These are phyloP conservation scores for Epizoanthus rinbou DNA, from an alignment of 92 coral and sea anemone genomes.

Conservation along the genomic window DNA sequence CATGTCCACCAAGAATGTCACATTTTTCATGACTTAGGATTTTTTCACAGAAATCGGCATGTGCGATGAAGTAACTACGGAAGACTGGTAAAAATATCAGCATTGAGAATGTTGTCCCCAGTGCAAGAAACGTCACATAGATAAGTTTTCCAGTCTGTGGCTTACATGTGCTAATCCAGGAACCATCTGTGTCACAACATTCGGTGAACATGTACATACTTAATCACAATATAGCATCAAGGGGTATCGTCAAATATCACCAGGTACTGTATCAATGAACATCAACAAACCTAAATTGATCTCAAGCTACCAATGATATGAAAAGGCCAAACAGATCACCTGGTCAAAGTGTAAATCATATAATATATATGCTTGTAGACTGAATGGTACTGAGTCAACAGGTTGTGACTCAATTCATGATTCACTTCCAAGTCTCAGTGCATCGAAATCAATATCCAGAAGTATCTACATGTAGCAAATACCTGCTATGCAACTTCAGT, in stretches of 20 bases:
- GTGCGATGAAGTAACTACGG: constrained; percentile 62
- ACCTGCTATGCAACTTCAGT: constrained; percentile 3
- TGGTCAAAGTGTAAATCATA: too few relatives aligned
- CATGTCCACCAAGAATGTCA: constrained; percentile 82
- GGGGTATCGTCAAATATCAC: not conserved
- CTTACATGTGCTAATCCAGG: constrained; percentile 48
- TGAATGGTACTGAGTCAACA: not conserved
- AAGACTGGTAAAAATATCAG: constrained; percentile 63
- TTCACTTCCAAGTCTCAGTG: too few relatives aligned
- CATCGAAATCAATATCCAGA: not conserved
- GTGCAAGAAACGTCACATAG: constrained; percentile 63
- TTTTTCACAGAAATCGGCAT: constrained; percentile 70
- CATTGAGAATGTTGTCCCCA: constrained; percentile 72
- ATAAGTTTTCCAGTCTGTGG: constrained; percentile 77
- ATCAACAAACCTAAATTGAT: not conserved
- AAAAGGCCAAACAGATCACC: too few relatives aligned
- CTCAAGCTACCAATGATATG: not conserved
- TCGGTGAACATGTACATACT: constrained; percentile 8
- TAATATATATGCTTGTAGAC: too few relatives aligned
- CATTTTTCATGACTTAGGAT: constrained; percentile 81
- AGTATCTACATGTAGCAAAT: not conserved
- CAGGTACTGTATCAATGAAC: not conserved
- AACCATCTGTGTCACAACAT: constrained; percentile 16
- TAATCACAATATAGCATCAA: not conserved
- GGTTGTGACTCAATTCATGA: not conserved